Evolutionary conservation across 2,797 vertebrate genomes (phyloP), one percentile per base, ranked within the genome.

Genomic region (Hapalemur alaotrensis): DNA sequence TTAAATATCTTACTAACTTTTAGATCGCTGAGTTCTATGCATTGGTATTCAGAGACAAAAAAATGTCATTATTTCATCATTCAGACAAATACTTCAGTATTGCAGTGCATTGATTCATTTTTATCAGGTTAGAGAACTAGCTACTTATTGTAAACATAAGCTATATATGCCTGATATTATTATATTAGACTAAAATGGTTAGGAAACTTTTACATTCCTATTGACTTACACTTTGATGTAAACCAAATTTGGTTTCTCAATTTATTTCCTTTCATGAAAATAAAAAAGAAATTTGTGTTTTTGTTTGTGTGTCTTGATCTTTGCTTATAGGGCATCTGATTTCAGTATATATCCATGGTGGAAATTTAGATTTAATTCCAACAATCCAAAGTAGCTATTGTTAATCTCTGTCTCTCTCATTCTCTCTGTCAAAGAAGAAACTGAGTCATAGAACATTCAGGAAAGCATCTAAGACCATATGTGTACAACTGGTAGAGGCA

Each of bases 1-100:
- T 93, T 67, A 91, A 95, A 57, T 90, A 79, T 82, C 87, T 96
- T 87, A 50, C 12, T 89, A 59, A 52, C 35, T 78, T 94, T 80
- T 80, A 82, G 35, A 94, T 73, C 22, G n/a, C 23, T 79, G 22
- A 91, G 32, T 76, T 94, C 69, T 79, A 25, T 65, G 61, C 2
- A 48, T 59, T 38, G 65, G 15, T 80, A 54, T 57, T 81, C 43
- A 91, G 46, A 82, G 32, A 86, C 7, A 72, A 59, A 92, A 92
- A 61, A 83, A 69, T 59, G n/a, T 75, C 43, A 81, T 14, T 22
- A 54, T 84, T 78, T 57, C 50, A 65, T 65, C n/a, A 43, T 82
- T 86, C 35, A 57, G 32, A n/a, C 78, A 73, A 70, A 86, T 81
- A 48, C 7, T 20, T 7, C 14, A 76, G 35, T 25, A 80, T 70